Evolutionary conservation across 2,888 invertebrate genomes (phyloP).

Genomic region (Philopedon plagiatum): DNA sequence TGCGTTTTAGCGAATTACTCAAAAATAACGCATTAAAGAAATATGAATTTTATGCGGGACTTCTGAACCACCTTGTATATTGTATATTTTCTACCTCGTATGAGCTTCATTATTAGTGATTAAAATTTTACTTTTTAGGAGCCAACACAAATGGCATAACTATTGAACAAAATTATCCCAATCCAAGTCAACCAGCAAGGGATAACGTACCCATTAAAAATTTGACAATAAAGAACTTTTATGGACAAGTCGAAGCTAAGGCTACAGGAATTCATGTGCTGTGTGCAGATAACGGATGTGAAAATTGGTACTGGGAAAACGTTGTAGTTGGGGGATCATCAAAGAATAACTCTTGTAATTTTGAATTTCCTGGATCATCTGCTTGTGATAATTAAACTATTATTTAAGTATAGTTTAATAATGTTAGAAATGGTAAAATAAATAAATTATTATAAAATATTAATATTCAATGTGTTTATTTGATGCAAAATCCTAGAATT

Average conservation of each 20-base stretch:
- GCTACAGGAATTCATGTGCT: conserved; percentile 45
- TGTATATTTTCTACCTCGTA: too few relatives aligned
- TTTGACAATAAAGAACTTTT: conserved; percentile 26
- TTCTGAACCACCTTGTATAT: too few relatives aligned
- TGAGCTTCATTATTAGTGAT: background rate
- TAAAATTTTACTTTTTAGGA: background rate
- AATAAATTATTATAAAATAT: conserved; percentile 1
- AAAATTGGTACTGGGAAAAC: conserved; percentile 44
- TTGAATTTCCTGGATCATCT: conserved; percentile 4
- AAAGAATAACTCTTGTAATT: conserved; percentile 43
- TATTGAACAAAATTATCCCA: conserved; percentile 51
- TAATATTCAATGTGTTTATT: too few relatives aligned
- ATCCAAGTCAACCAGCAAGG: conserved; percentile 9
- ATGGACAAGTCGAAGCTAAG: conserved; percentile 35
- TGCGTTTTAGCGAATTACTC: too few relatives aligned
- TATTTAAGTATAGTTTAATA: too few relatives aligned
- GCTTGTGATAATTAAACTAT: background rate
- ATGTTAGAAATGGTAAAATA: too few relatives aligned
- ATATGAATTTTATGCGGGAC: too few relatives aligned
- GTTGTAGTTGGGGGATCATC: conserved; percentile 37
- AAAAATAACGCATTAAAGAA: too few relatives aligned
- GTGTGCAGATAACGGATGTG: conserved; percentile 49
- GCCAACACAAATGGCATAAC: conserved; percentile 42
- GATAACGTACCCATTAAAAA: conserved; percentile 51
- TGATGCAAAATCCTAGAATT: too few relatives aligned